Evolutionary conservation across 2,888 invertebrate species (phyloP).

Genomic region (Laspeyria flexula): DNA sequence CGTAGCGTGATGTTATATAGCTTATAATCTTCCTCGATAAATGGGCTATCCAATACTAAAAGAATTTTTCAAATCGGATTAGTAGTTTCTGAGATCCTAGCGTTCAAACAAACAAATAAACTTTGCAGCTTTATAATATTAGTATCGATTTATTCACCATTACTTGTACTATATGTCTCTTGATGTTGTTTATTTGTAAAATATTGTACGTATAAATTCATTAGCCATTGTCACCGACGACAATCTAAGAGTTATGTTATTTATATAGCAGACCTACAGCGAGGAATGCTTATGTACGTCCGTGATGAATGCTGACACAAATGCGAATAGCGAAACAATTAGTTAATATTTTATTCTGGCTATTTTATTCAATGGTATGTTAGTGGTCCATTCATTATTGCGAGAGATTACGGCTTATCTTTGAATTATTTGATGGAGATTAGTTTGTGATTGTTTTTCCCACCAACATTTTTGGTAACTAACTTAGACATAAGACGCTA

Average conservation of each 20-base stretch:
- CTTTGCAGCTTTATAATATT: too few relatives aligned
- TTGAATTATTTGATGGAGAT: neutral
- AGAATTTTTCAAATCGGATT: too few relatives aligned
- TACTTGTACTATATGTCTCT: slow-evolving; percentile 20
- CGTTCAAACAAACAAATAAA: too few relatives aligned
- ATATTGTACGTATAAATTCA: slow-evolving; percentile 30
- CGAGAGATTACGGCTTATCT: neutral
- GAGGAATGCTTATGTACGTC: slow-evolving; percentile 27
- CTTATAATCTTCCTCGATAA: too few relatives aligned
- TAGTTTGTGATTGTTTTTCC: neutral
- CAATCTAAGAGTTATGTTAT: slow-evolving; percentile 28
- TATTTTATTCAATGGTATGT: neutral
- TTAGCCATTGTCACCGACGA: slow-evolving; percentile 39
- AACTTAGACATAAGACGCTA: too few relatives aligned
- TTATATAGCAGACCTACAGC: slow-evolving; percentile 25
- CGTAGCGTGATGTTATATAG: too few relatives aligned
- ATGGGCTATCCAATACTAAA: too few relatives aligned
- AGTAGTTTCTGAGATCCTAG: too few relatives aligned
- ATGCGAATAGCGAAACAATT: slow-evolving; percentile 29
- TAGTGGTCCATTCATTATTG: neutral
- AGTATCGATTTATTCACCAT: slow-evolving; percentile 26
- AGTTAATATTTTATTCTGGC: slow-evolving; percentile 16
- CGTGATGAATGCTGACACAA: slow-evolving; percentile 29
- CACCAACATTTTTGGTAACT: neutral
- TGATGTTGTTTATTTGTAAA: slow-evolving; percentile 27